Percentiles rank a stretch among this genome's conserved stretches.
Evolutionary conservation across 1,140 invertebrate species (phyloP).

Genomic region (Pemphigus obesinymphae): DNA sequence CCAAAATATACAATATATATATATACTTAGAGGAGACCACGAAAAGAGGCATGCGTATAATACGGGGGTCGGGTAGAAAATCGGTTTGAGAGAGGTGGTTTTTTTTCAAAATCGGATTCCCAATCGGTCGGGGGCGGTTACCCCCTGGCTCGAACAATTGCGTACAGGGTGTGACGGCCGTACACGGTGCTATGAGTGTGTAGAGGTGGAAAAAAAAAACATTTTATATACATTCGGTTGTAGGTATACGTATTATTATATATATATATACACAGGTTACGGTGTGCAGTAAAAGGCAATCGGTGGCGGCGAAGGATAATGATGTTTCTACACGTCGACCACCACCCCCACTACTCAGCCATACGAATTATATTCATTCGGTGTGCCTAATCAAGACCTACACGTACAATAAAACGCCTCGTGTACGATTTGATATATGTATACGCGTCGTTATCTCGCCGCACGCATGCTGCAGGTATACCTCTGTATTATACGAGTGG

Average conservation of each 20-base stretch:
- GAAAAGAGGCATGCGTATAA: neutral
- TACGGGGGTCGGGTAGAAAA: neutral
- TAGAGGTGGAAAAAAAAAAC: neutral
- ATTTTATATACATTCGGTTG: no score
- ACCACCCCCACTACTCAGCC: no score
- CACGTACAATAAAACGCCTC: conserved; percentile 10
- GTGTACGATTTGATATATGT: no score
- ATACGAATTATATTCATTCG: neutral
- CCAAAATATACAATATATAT: neutral
- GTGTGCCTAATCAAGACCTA: conserved; percentile 5
- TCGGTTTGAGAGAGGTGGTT: neutral
- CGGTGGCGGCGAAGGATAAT: conserved; percentile 9
- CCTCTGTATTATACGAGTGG: no score
- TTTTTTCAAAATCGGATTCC: neutral
- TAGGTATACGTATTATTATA: neutral
- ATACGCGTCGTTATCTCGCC: no score
- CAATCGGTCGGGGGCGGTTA: conserved; percentile 3
- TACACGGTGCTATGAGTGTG: neutral
- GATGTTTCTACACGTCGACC: neutral
- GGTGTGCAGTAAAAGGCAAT: neutral
- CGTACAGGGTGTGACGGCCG: neutral
- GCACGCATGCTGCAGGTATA: no score
- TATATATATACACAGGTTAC: neutral
- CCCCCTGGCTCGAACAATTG: neutral
- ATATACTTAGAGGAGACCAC: neutral